Evolutionary conservation across 2,797 vertebrate species (phyloP).

Genomic region (Cottoperca gobio): DNA sequence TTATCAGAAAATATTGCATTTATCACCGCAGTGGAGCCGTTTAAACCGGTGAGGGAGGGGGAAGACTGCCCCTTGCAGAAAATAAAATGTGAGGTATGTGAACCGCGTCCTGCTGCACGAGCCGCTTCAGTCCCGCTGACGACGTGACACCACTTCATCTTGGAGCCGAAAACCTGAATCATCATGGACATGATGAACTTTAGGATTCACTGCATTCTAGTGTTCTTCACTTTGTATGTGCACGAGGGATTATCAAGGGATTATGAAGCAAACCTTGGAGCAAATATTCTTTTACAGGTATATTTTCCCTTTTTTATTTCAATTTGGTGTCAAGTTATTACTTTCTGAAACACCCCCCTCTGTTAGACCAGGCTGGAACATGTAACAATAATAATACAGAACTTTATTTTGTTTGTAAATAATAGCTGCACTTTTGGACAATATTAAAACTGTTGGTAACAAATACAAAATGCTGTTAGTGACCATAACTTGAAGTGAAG

Average conservation of each 20-base stretch:
- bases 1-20: neutral
- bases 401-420: neutral
- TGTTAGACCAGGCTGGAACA: neutral
- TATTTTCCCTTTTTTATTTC: neutral
- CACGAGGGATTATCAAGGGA: slow-evolving; percentile 65
- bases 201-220: slow-evolving; percentile 56
- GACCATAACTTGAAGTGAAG: neutral
- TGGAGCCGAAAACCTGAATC: slow-evolving; percentile 5
- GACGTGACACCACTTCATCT: slow-evolving; percentile 19
- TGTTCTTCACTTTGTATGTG: slow-evolving; percentile 63
- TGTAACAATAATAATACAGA: neutral
- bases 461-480: no score
- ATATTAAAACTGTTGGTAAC: neutral
- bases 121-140: slow-evolving; percentile 39
- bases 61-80: slow-evolving; percentile 43
- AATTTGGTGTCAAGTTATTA: neutral
- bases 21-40: slow-evolving; percentile 23
- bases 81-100: slow-evolving; percentile 68
- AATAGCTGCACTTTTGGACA: no score
- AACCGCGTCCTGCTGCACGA: slow-evolving; percentile 42
- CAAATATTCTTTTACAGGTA: slow-evolving; percentile 71
- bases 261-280: slow-evolving; percentile 57
- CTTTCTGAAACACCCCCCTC: neutral
- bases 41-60: slow-evolving; percentile 38
- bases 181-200: slow-evolving; percentile 57